Percentiles rank a stretch among this genome's conserved stretches.
Evolutionary conservation across 2,888 invertebrate genomes (phyloP).

Genomic region (Perizoma flavofasciatum): DNA sequence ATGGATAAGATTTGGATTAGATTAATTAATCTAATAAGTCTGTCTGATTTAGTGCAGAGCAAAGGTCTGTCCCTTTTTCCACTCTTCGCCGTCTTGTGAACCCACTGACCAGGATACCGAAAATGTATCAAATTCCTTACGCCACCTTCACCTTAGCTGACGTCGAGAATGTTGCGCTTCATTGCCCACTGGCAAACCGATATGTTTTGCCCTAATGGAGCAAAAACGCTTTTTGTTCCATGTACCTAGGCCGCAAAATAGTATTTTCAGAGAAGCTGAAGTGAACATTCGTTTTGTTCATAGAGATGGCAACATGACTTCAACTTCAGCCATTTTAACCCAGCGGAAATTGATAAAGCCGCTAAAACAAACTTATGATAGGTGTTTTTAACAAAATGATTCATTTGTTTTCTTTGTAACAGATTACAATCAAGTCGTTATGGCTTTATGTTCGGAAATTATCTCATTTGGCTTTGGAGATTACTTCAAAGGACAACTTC

Average conservation of each 20-base stretch:
- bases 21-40: too few species aligned
- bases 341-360: conserved; percentile 46
- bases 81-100: too few species aligned
- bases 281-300: conserved; percentile 2
- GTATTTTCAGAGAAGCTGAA: neutral
- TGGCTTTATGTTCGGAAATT: conserved; percentile 16
- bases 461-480: conserved; percentile 15
- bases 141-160: too few species aligned
- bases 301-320: conserved; percentile 28
- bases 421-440: conserved; percentile 27
- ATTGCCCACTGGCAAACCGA: too few species aligned
- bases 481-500: neutral
- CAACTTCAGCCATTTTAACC: conserved; percentile 44
- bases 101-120: too few species aligned
- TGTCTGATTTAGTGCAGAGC: too few species aligned
- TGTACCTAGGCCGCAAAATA: neutral
- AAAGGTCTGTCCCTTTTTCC: too few species aligned
- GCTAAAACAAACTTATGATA: conserved; percentile 48
- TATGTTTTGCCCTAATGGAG: too few species aligned
- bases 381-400: conserved; percentile 42
- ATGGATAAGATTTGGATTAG: too few species aligned
- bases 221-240: too few species aligned
- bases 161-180: too few species aligned
- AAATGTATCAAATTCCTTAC: too few species aligned
- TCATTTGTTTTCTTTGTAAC: conserved; percentile 39